Conservation (phyloP, 2,888 invertebrate species). For the Aelia acuminata region DNA sequence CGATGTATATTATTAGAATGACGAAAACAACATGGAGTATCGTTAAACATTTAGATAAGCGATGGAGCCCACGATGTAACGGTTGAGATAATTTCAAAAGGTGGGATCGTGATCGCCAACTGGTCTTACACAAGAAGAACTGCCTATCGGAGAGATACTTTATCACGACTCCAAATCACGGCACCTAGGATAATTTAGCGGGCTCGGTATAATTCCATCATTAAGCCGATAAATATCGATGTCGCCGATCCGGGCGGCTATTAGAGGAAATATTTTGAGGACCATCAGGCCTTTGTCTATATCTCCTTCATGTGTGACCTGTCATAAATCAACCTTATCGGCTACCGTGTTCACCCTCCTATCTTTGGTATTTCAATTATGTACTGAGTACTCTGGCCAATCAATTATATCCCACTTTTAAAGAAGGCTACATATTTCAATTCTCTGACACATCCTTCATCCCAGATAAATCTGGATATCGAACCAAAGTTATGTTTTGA, state of each 20-base stretch:
- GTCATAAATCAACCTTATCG: slow-evolving; percentile 21
- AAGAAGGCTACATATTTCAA: not conserved
- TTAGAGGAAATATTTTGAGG: slow-evolving; percentile 46
- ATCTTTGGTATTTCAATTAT: not conserved
- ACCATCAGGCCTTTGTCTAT: slow-evolving; percentile 31
- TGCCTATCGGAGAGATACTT: slow-evolving; percentile 10
- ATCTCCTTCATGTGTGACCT: slow-evolving; percentile 9
- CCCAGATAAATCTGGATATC: not conserved
- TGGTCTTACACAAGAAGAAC: slow-evolving; percentile 46
- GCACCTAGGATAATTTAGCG: slow-evolving; percentile 41
- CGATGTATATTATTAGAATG: too few species aligned
- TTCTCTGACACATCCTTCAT: not conserved
- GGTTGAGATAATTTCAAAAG: slow-evolving; percentile 42
- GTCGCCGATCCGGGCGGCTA: slow-evolving; percentile 32
- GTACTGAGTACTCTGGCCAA: not conserved
- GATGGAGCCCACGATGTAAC: not conserved
- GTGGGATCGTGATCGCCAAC: slow-evolving; percentile 43
- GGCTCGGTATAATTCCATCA: slow-evolving; percentile 51
- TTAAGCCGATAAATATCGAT: slow-evolving; percentile 53
- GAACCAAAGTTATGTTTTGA: not conserved
- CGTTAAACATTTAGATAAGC: slow-evolving; percentile 43
- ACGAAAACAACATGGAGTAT: not conserved
- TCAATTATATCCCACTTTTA: slow-evolving; percentile 1
- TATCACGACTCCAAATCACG: slow-evolving; percentile 49
- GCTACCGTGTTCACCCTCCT: slow-evolving; percentile 3